Evolutionary conservation across 2,888 invertebrate genomes (phyloP), one percentile per base, ranked within the genome.

Genomic region (Liodrosophila aerea): DNA sequence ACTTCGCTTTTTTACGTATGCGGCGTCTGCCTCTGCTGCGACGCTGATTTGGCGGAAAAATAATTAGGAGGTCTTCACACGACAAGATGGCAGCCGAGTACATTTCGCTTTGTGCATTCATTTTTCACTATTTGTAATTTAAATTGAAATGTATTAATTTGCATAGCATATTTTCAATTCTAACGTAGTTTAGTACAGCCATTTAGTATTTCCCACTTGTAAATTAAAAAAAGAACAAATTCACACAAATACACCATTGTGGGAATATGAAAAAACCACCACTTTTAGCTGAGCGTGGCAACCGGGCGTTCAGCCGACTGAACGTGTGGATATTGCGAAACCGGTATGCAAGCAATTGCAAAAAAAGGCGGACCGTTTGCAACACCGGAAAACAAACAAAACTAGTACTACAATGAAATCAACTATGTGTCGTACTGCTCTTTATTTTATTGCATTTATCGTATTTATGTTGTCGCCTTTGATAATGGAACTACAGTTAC

Each of bases 11-110:
- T 78, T 72, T 60, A 70, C 73, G 70, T 76, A 77, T 70, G 61
- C 75, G 71, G 67, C 68, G 68, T 68, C 69, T 59, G 45, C 64
- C 8, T n/a, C 30, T 43, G 45, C 27, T 52, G 59, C 58, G 78
- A 75, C 75, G 78, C 78, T 78, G 66, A 82, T 70, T 78, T 82
- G 75, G 72, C 80, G 77, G 84, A 83, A 83, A 69, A 69, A 60
- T 54, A 65, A 56, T 67, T 50, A 33, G 62, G 62, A 34, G 59
- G 46, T 47, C 47, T 69, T 16, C 13, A 2, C 15, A 60, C 51
- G 60, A 47, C 70, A 70, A 69, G 36, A 69, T 69, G 70, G 64
- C 70, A 43, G 51, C 44, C 46, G 4, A 7, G n/a, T n/a, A n/a
- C n/a, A n/a, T n/a, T n/a, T n/a, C n/a, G n/a, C n/a, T n/a, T n/a